Percentiles rank a stretch among this genome's conserved stretches.
Evolutionary conservation across 2,797 vertebrate species (phyloP).

Genomic region (Phyllotis vaccarum): DNA sequence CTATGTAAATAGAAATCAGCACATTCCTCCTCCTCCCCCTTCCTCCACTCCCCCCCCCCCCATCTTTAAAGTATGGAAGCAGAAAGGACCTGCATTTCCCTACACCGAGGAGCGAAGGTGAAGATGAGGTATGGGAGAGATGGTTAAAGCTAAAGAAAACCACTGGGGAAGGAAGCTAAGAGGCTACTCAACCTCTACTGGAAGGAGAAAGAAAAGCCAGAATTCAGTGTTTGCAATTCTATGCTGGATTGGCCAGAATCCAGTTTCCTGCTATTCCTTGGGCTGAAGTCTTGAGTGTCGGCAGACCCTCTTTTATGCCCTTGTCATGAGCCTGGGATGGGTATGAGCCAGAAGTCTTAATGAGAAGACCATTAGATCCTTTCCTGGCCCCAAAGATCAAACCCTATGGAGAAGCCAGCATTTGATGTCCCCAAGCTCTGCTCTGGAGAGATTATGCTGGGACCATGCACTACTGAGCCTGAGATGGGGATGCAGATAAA

Average conservation of each 20-base stretch:
- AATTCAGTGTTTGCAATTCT: background rate
- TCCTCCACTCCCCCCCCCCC: slow-evolving; percentile 11
- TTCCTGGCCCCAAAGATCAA: slow-evolving; percentile 44
- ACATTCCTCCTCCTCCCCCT: slow-evolving; percentile 42
- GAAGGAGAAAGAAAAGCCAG: slow-evolving; percentile 43
- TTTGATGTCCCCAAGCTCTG: background rate
- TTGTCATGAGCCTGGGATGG: background rate
- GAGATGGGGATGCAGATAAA: slow-evolving; percentile 12
- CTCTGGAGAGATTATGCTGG: slow-evolving; percentile 45
- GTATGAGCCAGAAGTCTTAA: slow-evolving; percentile 29
- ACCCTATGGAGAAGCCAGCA: slow-evolving; percentile 8
- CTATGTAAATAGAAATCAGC: slow-evolving; percentile 77
- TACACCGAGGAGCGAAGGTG: background rate
- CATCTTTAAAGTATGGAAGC: slow-evolving; percentile 38
- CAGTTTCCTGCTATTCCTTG: background rate
- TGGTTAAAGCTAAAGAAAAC: background rate
- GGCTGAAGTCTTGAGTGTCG: background rate
- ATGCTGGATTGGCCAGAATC: background rate
- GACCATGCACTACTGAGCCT: slow-evolving; percentile 49
- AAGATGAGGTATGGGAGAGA: slow-evolving; percentile 41
- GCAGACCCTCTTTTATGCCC: slow-evolving; percentile 34
- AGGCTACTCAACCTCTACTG: background rate
- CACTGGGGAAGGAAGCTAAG: slow-evolving; percentile 36
- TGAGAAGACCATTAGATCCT: slow-evolving; percentile 41
- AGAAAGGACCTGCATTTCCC: slow-evolving; percentile 54